Evolutionary conservation across 2,797 vertebrate species (phyloP), one percentile per base, ranked within the genome.

Genomic region (Paramormyrops hopkinsi): DNA sequence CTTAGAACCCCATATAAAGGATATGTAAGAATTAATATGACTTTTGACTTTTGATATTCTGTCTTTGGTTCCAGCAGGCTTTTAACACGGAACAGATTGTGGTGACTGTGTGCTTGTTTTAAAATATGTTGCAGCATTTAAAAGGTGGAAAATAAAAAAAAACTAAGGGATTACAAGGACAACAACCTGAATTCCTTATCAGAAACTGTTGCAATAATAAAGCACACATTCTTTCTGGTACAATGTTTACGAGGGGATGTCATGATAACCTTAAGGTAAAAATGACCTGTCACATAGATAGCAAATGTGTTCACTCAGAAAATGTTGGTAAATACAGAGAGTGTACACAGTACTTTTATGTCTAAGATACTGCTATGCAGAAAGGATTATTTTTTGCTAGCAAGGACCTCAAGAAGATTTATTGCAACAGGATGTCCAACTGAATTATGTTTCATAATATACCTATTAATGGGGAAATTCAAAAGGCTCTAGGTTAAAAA

Each of bases 211-310:
- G 85, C 85, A 54, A 56, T 25, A 86, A 33, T 37, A 37, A 54
- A 54, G 50, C 79, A 62, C 9, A 84, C 51, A 48, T 51, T 48
- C 44, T 29, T 51, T 84, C n/a, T 84, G 51, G 22, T 33, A 33
- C 14, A 33, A 12, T 29, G 84, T 86, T 25, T 54, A 22, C 29
- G 4, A 3, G 22, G 25, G 25, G 84, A 33, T 53, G 25, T 86
- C 85, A 56, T 86, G 85, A 54, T 86, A 54, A 86, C 85, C 88
- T 48, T 46, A 44, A 56, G 69, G 56, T 54, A 83, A 54, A 73
- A 79, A 33, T 48, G 54, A 85, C 53, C 79, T 89, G 88, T 53
- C 53, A 89, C 73, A 83, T 65, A 89, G 53, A 85, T 89, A 89
- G 51, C 51, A 84, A 41, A 25, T 62, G 53, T 7, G 17, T 33